Evolutionary conservation across 1,140 invertebrate species (phyloP), one percentile per base, ranked within the genome.

Genomic region (Aphaenogaster floridana): DNA sequence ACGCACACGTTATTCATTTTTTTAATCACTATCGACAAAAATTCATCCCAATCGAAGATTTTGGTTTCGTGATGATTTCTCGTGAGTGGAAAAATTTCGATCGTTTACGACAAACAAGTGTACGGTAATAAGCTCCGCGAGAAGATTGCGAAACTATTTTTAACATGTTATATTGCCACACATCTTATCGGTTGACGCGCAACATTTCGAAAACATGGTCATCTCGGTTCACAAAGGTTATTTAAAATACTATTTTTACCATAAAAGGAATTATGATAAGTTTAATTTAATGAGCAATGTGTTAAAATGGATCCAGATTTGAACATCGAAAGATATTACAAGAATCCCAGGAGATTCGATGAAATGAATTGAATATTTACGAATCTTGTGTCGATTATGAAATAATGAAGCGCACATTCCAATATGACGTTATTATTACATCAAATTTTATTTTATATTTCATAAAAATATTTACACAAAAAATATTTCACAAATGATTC

Each of bases 201-300:
- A n/a, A 63, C 17, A 52, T 80, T 80, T 68, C 63, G 77, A 66
- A 80, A 80, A 39, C 77, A 80, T 54, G 8, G 34, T 68, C 42
- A 80, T 66, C 77, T 80, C 17, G 28, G 17, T 52, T 11, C 13
- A 15, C 42, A n/a, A 21, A 79, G 77, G 17, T 79, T 64, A 50
- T 50, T 28, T 5, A 2, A 2, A 39, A 36, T 42, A 11, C 13
- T 15, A 50, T 50, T 11, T 52, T 64, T n/a, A 36, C 7, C 28
- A 15, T n/a, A 79, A 13, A 78, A 42, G n/a, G 13, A 15, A 15
- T 42, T 42, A 59, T 42, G 13, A 17, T 77, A 36, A 48, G 39
- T 61, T 63, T 28, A 28, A 28, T 28, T 36, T 5, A 63, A 59
- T 59, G n/a, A 59, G 13, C 4, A 59, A 63, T 48, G 9, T 48